Conservation (phyloP, 2,888 invertebrate species). For the Siphonodentalium dalli region DNA sequence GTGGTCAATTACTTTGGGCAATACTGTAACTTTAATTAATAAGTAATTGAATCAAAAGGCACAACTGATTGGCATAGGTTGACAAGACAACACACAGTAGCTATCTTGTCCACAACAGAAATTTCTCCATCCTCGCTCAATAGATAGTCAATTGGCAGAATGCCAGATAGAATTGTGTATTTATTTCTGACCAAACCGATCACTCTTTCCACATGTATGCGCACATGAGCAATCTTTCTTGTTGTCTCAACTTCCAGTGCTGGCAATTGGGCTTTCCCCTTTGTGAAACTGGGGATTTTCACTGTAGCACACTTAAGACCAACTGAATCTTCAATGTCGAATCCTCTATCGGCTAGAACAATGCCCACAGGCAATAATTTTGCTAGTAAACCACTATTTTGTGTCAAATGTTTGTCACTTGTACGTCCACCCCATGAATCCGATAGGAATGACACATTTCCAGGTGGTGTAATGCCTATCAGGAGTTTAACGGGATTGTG, state of each 20-base stretch:
- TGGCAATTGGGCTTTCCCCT: slow-evolving; percentile 24
- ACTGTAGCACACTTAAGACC: slow-evolving; percentile 19
- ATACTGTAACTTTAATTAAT: too few species aligned
- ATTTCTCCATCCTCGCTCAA: not conserved
- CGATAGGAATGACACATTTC: slow-evolving; percentile 28
- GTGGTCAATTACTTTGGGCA: too few species aligned
- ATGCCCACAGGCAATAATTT: slow-evolving; percentile 25
- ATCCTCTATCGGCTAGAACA: slow-evolving; percentile 27
- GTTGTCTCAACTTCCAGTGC: slow-evolving; percentile 28
- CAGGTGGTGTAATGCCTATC: slow-evolving; percentile 32
- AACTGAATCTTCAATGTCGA: slow-evolving; percentile 21
- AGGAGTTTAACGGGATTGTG: slow-evolving; percentile 30
- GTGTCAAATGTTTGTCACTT: slow-evolving; percentile 33
- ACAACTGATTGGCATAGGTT: slow-evolving; percentile 22
- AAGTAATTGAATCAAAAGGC: slow-evolving; percentile 19
- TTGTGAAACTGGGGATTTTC: slow-evolving; percentile 29
- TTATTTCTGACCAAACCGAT: slow-evolving; percentile 31
- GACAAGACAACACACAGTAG: slow-evolving; percentile 11
- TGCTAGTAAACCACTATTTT: slow-evolving; percentile 16
- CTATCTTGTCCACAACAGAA: slow-evolving; percentile 15
- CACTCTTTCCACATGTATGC: slow-evolving; percentile 32
- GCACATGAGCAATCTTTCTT: slow-evolving; percentile 24
- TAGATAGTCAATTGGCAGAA: slow-evolving; percentile 22
- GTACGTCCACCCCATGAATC: slow-evolving; percentile 29
- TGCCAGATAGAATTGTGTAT: slow-evolving; percentile 25